phyloP scores from a whole-genome alignment of 2,113 vertebrate species.

The Thunnus thynnus region DNA sequence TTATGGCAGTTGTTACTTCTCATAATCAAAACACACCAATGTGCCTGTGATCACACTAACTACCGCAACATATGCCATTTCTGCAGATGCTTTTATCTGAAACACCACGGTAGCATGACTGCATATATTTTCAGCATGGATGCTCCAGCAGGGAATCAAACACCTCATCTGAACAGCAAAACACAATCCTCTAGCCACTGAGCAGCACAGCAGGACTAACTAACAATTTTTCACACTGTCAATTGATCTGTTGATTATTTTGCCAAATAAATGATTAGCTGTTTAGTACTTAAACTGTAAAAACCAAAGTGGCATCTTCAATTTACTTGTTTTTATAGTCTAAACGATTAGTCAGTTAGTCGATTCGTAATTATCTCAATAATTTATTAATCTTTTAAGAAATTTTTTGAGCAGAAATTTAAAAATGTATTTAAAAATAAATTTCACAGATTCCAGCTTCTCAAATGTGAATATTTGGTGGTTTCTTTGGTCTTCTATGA shows the following conservation, averaged over 20 bases:
- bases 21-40: constrained; percentile 48
- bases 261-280: too few relatives aligned
- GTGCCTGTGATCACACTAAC: constrained; percentile 59
- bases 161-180: not conserved
- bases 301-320: too few relatives aligned
- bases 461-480: not conserved
- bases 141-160: constrained; percentile 20
- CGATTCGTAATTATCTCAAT: too few relatives aligned
- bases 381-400: too few relatives aligned
- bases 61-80: constrained; percentile 41
- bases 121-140: constrained; percentile 40
- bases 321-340: too few relatives aligned
- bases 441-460: not conserved
- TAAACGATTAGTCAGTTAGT: too few relatives aligned
- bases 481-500: too few relatives aligned
- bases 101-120: constrained; percentile 9
- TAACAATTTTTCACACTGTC: not conserved
- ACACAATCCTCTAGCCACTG: not conserved
- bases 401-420: too few relatives aligned
- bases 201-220: not conserved
- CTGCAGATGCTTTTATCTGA: constrained; percentile 50
- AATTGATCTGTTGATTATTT: not conserved
- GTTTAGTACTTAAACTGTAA: too few relatives aligned
- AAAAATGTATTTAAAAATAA: not conserved
- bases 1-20: constrained; percentile 38